Conservation (phyloP, 2,113 vertebrate species). For the Xiphophorus couchianus region DNA sequence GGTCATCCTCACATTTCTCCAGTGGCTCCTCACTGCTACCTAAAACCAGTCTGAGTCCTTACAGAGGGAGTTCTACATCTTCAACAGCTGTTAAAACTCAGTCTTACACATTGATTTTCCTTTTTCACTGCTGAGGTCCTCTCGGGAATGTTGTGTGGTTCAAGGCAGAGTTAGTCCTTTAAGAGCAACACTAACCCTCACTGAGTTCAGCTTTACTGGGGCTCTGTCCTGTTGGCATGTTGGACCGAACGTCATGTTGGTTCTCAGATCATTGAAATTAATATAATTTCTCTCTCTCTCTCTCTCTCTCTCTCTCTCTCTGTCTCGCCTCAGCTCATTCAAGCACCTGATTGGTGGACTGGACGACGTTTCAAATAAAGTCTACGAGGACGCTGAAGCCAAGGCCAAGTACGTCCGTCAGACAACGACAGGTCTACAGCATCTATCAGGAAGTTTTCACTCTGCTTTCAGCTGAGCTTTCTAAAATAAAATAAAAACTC, state of each 20-base stretch:
- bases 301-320: background rate
- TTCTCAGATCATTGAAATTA: too few species aligned
- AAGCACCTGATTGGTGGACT: slow-evolving; percentile 95
- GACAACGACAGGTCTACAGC: background rate
- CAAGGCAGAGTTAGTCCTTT: background rate
- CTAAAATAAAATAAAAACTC: background rate
- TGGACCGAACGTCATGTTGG: background rate
- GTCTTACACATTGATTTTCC: too few species aligned
- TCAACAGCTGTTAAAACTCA: too few species aligned
- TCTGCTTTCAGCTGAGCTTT: background rate
- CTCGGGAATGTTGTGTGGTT: background rate
- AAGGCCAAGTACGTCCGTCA: slow-evolving; percentile 91
- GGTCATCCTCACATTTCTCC: too few species aligned
- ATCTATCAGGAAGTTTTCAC: background rate
- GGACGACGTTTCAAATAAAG: slow-evolving; percentile 93
- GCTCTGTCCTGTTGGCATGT: background rate
- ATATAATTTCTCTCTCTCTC: background rate
- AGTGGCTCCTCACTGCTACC: too few species aligned
- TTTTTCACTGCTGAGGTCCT: background rate
- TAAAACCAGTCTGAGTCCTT: too few species aligned
- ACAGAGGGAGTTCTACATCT: background rate
- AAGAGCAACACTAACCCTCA: background rate
- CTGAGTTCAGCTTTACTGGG: background rate
- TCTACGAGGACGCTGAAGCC: slow-evolving; percentile 92
- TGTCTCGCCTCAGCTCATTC: slow-evolving; percentile 85